These are phyloP conservation scores for Rhizoglyphus robini DNA, from an alignment of 1,140 invertebrate species.

Conservation along the genomic window DNA sequence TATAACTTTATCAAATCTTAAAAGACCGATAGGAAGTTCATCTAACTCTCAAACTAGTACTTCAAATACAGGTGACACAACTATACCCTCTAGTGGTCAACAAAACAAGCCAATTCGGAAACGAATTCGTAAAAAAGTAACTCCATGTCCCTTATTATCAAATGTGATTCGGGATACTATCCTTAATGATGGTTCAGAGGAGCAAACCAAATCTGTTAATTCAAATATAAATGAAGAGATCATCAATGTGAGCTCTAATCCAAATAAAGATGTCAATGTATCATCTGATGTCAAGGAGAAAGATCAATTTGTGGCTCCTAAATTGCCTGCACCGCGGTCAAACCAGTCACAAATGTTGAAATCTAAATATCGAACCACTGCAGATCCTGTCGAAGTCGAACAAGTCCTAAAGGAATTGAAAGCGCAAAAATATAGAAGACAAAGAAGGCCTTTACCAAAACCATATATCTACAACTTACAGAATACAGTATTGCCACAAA, in stretches of 20 bases:
- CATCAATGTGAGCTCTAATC: not conserved
- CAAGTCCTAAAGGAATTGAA: not conserved
- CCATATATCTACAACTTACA: constrained; percentile 5
- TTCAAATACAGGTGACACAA: not conserved
- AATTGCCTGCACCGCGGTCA: not conserved
- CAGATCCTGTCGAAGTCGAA: constrained; percentile 2
- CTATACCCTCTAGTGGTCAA: not conserved
- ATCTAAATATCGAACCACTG: not conserved
- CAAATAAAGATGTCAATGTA: not conserved
- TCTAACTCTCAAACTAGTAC: not conserved
- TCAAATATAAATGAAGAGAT: too few species aligned
- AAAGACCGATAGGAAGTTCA: not conserved
- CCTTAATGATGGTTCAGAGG: not conserved
- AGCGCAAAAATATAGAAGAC: not conserved
- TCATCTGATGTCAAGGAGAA: not conserved
- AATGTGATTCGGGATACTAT: constrained; percentile 9
- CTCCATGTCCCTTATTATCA: not conserved
- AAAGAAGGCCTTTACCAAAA: not conserved
- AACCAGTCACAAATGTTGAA: too few species aligned
- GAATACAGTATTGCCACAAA: not conserved
- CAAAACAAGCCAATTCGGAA: not conserved
- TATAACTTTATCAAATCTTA: constrained; percentile 11
- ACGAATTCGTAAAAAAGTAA: not conserved
- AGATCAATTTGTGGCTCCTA: not conserved
- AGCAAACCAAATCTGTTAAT: not conserved